Percentiles rank a stretch among this genome's conserved stretches.
phyloP scores from a whole-genome alignment of 2,113 vertebrate species.

The Callopanchax toddi region DNA sequence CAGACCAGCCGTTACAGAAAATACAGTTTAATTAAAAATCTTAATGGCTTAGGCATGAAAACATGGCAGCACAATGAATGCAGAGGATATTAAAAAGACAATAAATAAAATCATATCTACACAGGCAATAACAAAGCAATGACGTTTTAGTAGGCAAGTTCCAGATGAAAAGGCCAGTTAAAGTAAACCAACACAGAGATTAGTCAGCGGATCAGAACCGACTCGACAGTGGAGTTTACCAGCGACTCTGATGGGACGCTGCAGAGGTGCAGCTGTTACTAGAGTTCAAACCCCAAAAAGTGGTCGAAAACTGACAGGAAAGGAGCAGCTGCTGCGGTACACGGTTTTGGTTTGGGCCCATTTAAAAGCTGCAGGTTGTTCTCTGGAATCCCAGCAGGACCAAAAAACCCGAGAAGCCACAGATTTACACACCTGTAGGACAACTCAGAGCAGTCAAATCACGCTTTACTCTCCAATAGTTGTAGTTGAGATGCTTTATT shows the following conservation, averaged over 20 bases:
- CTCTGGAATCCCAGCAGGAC: neutral
- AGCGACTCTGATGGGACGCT: neutral
- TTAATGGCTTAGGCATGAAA: slow-evolving; percentile 80
- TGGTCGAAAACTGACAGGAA: neutral
- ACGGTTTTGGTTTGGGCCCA: neutral
- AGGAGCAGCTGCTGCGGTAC: neutral
- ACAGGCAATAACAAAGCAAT: slow-evolving; percentile 66
- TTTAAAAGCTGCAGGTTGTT: neutral
- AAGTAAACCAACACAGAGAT: slow-evolving; percentile 12
- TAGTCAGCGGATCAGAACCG: slow-evolving; percentile 26
- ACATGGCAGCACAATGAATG: slow-evolving; percentile 75
- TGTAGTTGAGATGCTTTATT: neutral
- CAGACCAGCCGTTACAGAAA: slow-evolving; percentile 70
- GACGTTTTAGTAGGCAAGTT: slow-evolving; percentile 67
- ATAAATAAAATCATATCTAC: slow-evolving; percentile 81
- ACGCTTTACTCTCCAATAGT: neutral
- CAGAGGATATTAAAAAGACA: slow-evolving; percentile 76
- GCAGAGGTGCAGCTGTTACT: neutral
- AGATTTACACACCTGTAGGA: too few species aligned
- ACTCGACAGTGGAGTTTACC: slow-evolving; percentile 8
- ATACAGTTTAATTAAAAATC: slow-evolving; percentile 82
- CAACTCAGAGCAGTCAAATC: neutral
- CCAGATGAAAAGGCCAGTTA: slow-evolving; percentile 54
- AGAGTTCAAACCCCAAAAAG: too few species aligned
- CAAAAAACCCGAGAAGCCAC: too few species aligned